A percentile compares a stretch with the other conserved stretches of the same genome.
Conservation (phyloP, 2,888 invertebrate genomes). For the Limnephilus lunatus region DNA sequence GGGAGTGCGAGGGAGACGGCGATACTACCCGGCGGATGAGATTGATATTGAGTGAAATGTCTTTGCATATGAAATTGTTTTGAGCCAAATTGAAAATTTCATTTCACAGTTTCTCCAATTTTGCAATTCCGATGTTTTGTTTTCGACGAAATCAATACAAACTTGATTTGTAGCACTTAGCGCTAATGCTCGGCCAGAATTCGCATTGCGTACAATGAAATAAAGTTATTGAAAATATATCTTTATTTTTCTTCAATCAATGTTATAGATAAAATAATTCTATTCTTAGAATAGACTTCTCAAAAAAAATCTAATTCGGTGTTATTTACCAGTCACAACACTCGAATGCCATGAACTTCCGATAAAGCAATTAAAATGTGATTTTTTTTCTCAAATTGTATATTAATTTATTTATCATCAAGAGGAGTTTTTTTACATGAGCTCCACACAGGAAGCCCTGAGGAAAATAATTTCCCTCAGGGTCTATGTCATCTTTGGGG, state of each 20-base stretch:
- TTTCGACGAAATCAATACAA: neutral
- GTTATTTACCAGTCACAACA: neutral
- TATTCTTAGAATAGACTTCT: neutral
- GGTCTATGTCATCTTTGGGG: too few species aligned
- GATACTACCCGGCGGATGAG: slow-evolving; percentile 35
- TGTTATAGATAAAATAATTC: neutral
- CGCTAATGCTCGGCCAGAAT: neutral
- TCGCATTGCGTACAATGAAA: neutral
- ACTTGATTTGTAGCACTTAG: neutral
- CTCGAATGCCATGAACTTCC: neutral
- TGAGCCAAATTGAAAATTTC: slow-evolving; percentile 42
- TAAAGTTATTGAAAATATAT: neutral
- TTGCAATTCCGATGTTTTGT: slow-evolving; percentile 18
- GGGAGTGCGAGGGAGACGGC: slow-evolving; percentile 49
- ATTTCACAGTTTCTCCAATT: slow-evolving; percentile 41
- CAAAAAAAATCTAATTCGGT: neutral
- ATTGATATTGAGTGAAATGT: slow-evolving; percentile 48
- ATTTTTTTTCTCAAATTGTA: too few species aligned
- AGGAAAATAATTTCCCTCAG: too few species aligned
- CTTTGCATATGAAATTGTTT: slow-evolving; percentile 51
- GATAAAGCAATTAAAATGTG: neutral
- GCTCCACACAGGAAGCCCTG: too few species aligned
- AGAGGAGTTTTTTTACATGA: too few species aligned
- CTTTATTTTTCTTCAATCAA: neutral
- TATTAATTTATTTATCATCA: too few species aligned